Evolutionary conservation across 2,113 vertebrate genomes (phyloP), one percentile per base, ranked within the genome.

Genomic region (Tautogolabrus adspersus): DNA sequence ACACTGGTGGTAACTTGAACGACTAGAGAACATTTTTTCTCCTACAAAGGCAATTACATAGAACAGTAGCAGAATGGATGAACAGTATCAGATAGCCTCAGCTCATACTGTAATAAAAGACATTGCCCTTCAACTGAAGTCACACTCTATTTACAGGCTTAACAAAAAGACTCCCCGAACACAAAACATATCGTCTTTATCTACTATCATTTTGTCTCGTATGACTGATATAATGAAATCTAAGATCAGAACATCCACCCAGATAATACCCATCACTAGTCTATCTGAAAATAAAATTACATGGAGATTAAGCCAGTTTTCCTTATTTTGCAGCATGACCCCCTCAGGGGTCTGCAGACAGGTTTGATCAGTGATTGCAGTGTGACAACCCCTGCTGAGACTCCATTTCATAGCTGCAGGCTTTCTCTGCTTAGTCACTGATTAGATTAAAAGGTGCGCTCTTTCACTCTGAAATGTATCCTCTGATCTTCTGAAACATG

Each of bases 311-410:
- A 86, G 61, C 21, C 10, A 75, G 61, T 60, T 81, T 59, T 63
- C 16, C 68, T 55, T 74, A 71, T 83, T 82, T 69, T 81, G 49
- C 66, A 79, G 79, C 71, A 21, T 66, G 77, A 83, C 62, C 52
- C 59, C 84, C 68, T 61, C 37, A 19, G 74, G 62, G 72, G 37
- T 72, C 56, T 44, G 64, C 54, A 80, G 55, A 78, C 74, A 83
- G 62, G 76, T 84, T 78, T 83, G 80, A 82, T 82, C 72, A 69
- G 84, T 82, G 84, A 89, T 87, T 87, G 80, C 78, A 46, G 51
- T 49, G 57, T 77, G 86, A 82, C 79, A 49, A 64, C 46, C 69
- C 74, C 76, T 66, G 83, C 85, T 54, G 75, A 64, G 75, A 76
- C 67, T 80, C 68, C 5, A 56, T 84, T 80, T 84, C 72, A 69